A percentile compares a stretch with the other conserved stretches of the same genome.
These are phyloP conservation scores for Microtus oregoni DNA, from an alignment of 2,113 vertebrate genomes.

Conservation along the genomic window DNA sequence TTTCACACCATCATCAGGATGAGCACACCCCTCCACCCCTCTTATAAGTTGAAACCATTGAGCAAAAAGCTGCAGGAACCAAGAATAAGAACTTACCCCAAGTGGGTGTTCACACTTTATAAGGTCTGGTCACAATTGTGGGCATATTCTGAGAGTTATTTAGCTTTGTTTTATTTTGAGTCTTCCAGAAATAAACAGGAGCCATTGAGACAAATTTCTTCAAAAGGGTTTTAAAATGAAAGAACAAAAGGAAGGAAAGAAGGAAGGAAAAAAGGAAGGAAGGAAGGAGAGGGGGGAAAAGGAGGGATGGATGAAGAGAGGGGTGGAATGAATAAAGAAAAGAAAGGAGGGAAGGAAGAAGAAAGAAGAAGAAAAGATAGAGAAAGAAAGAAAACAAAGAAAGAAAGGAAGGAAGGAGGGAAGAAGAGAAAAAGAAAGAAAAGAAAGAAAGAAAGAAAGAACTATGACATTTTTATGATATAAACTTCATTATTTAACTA, in stretches of 20 bases:
- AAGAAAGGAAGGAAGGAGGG: no score
- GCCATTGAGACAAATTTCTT: background rate
- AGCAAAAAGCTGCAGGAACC: background rate
- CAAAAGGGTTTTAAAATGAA: background rate
- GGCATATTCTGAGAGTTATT: background rate
- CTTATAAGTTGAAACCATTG: background rate
- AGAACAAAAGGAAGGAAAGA: background rate
- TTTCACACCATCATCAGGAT: background rate
- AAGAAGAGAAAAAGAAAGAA: no score
- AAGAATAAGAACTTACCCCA: background rate
- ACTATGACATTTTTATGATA: background rate
- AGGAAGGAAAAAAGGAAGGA: background rate
- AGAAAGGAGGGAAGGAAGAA: no score
- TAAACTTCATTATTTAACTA: background rate
- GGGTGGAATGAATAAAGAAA: background rate
- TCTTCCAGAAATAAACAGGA: background rate
- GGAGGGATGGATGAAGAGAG: no score
- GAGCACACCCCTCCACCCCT: background rate
- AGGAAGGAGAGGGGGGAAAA: no score
- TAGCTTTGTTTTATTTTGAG: background rate
- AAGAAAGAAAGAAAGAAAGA: background rate
- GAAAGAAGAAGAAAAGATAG: no score
- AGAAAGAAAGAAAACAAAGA: no score
- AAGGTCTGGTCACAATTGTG: fast-evolving
- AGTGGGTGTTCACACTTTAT: background rate